Conservation (phyloP, 1,140 invertebrate genomes). For the Steinernema khuongi region DNA sequence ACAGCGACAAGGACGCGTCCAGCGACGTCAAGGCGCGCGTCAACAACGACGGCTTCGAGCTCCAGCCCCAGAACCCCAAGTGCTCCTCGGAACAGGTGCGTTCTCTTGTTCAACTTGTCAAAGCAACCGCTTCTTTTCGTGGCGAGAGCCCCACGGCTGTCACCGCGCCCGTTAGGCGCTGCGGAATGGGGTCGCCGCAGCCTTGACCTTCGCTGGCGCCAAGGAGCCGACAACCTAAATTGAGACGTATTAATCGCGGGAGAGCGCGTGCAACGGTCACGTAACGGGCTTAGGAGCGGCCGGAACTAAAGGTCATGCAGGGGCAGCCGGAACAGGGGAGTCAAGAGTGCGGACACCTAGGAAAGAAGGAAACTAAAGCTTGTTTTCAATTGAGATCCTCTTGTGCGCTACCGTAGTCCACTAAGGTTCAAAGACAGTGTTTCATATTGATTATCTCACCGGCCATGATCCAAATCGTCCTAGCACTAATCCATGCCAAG, state of each 20-base stretch:
- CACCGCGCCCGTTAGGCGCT: neutral
- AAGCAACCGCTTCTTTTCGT: neutral
- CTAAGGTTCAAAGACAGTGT: no score
- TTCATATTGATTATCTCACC: no score
- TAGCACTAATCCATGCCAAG: no score
- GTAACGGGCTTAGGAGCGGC: neutral
- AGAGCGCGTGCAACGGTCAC: neutral
- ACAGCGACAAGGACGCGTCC: constrained; percentile 35
- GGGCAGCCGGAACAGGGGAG: neutral
- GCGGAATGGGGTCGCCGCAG: neutral
- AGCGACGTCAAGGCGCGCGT: neutral
- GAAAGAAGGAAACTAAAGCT: no score
- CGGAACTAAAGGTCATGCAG: no score
- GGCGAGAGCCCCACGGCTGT: neutral
- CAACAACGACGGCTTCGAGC: constrained; percentile 39
- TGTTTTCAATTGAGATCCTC: no score
- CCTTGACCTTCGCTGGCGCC: constrained; percentile 2
- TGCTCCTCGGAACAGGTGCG: constrained; percentile 52
- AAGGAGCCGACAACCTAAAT: neutral
- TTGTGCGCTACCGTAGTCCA: no score
- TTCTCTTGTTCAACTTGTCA: neutral
- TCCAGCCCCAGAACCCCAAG: constrained; percentile 37
- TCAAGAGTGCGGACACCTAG: no score
- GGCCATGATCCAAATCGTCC: no score
- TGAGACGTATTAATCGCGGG: constrained; percentile 2